phyloP scores from a whole-genome alignment of 2,113 vertebrate species.

The Capreolus pygargus region DNA sequence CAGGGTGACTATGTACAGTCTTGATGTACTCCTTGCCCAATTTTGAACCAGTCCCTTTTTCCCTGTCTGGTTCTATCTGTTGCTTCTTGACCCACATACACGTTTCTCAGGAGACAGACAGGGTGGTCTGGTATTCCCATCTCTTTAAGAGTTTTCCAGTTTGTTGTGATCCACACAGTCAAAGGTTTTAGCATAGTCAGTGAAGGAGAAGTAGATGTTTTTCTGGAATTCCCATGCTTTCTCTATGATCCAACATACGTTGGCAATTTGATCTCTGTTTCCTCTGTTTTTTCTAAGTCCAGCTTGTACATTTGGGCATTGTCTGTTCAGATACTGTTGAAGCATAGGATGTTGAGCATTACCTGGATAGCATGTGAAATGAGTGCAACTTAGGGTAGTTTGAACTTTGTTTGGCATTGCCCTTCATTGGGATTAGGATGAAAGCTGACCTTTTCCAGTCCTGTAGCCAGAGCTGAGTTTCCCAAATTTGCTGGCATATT shows the following conservation, averaged over 20 bases:
- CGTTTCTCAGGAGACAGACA: not conserved
- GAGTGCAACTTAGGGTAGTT: not conserved
- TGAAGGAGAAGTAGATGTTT: not conserved
- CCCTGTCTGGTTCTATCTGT: not conserved
- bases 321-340: not conserved
- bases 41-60: not conserved
- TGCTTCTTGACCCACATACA: not conserved
- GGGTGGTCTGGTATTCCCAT: not conserved
- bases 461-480: not conserved
- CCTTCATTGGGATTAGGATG: not conserved
- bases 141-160: not conserved
- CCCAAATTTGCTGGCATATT: not conserved
- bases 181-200: not conserved
- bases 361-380: not conserved
- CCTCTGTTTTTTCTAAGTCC: not conserved
- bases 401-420: not conserved
- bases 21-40: not conserved
- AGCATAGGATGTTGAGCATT: not conserved
- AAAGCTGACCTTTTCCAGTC: not conserved
- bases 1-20: not conserved
- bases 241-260: not conserved
- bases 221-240: not conserved
- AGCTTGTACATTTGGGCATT: not conserved
- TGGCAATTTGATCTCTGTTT: not conserved
- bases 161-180: not conserved